Percentiles rank a stretch among this genome's conserved stretches.
Conservation (phyloP, 2,888 invertebrate genomes). For the Fragum fragum region DNA sequence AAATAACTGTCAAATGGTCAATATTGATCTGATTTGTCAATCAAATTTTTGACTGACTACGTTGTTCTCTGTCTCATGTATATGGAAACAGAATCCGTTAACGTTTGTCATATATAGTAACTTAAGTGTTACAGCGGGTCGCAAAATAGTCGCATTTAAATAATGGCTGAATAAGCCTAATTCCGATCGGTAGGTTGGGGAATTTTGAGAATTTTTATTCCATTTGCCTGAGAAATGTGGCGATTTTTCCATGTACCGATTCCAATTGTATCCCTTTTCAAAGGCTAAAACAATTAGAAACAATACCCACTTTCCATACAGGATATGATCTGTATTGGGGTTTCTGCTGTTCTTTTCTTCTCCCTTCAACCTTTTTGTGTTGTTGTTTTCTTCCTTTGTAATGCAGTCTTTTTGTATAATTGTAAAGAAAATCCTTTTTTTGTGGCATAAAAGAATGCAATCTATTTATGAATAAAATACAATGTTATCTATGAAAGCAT, state of each 20-base stretch:
- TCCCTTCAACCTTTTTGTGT: neutral
- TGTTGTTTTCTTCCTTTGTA: neutral
- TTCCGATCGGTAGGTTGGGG: no score
- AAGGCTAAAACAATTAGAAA: conserved; percentile 62
- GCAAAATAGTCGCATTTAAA: no score
- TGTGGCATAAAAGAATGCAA: neutral
- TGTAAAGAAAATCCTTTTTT: neutral
- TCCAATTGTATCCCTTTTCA: conserved; percentile 48
- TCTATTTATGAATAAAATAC: neutral
- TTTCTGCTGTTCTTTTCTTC: neutral
- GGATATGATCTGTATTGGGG: conserved; percentile 20
- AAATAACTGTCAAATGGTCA: no score
- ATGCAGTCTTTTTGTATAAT: neutral
- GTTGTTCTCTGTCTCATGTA: no score
- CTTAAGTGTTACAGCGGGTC: no score
- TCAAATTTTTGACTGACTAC: no score
- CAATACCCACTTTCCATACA: conserved; percentile 49
- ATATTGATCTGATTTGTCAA: no score
- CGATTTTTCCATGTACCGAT: neutral
- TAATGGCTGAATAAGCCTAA: no score
- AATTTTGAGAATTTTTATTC: no score
- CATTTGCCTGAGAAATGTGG: neutral
- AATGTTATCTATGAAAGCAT: neutral
- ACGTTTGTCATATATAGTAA: no score
- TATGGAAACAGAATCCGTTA: no score